Evolutionary conservation across 1,140 invertebrate species (phyloP), one percentile per base, ranked within the genome.

Genomic region (Microplitis demolitor): DNA sequence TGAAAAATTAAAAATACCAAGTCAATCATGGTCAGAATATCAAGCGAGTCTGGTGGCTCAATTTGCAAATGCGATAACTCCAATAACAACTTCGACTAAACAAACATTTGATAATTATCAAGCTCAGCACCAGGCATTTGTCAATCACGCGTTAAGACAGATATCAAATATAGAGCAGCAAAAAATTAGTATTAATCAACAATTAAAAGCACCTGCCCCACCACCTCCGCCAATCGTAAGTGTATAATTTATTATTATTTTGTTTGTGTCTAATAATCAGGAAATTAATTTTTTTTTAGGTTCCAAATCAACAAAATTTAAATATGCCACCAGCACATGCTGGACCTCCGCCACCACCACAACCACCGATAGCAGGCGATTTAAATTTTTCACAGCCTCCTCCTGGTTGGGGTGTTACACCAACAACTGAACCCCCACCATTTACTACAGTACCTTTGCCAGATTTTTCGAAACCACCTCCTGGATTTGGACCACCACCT

Each of bases 41-140:
- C 93, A 97, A 88, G 92, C 92, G 45, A 91, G 92, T 83, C 85
- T 98, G 69, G 91, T 96, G 67, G 91, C 92, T 14, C 91, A 94
- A 66, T 91, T 96, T 89, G 91, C 92, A 0, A 89, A 89, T 62
- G 90, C 94, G 64, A 93, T 97, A 33, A 88, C 92, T 6, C 90
- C 92, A 66, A 91, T 96, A 37, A 91, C 93, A 1, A 89, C 91
- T 70, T 89, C 91, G 34, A 93, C 94, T 3, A 94, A 94, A 81
- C 87, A 89, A 53, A 93, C 93, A 14, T 95, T 95, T 79, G 91
- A 93, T 75, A 92, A 92, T 78, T 95, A 95, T 82, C 94, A 97
- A 87, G 92, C 94, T 53, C 97, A 99, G 81, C 97, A 99, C 89
- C 94, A 98, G 86, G 94, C 97, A 4, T 99, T 98, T 85, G 93